Percentiles rank a stretch among this genome's conserved stretches.
phyloP scores from a whole-genome alignment of 2,113 vertebrate genomes.

The Zosterops lateralis region DNA sequence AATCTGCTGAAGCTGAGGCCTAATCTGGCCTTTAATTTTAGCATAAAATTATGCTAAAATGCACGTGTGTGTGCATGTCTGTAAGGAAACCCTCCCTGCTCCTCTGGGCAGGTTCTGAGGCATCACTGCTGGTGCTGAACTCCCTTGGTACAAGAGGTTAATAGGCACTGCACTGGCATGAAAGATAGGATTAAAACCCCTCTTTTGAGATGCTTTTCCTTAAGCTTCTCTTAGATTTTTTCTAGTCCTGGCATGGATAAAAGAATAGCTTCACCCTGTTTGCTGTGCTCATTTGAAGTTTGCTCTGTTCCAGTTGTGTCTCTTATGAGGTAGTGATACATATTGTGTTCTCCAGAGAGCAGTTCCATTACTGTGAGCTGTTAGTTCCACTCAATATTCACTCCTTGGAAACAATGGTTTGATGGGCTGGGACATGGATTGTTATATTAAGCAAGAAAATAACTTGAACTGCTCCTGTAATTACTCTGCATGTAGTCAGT shows the following conservation, averaged over 20 bases:
- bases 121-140: not conserved
- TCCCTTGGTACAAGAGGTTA: not conserved
- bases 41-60: too few relatives aligned
- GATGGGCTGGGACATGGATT: constrained; percentile 20
- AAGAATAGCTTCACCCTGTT: not conserved
- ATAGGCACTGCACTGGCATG: not conserved
- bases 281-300: not conserved
- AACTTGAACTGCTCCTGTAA: constrained; percentile 39
- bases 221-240: constrained; percentile 25
- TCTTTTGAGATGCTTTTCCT: constrained; percentile 18
- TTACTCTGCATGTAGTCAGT: not conserved
- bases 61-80: not conserved
- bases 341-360: not conserved
- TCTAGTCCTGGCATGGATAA: constrained; percentile 13
- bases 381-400: constrained; percentile 49
- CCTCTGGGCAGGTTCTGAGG: not conserved
- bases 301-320: not conserved
- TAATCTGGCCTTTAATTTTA: not conserved
- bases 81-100: not conserved
- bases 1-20: not conserved
- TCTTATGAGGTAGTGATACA: not conserved
- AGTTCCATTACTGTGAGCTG: constrained; percentile 22
- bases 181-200: not conserved
- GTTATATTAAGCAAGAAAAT: constrained; percentile 59
- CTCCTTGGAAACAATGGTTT: constrained; percentile 38